Base-by-base conservation (phyloP, 53 echinoderm and acorn worm species). In the Astropecten irregularis region DNA sequence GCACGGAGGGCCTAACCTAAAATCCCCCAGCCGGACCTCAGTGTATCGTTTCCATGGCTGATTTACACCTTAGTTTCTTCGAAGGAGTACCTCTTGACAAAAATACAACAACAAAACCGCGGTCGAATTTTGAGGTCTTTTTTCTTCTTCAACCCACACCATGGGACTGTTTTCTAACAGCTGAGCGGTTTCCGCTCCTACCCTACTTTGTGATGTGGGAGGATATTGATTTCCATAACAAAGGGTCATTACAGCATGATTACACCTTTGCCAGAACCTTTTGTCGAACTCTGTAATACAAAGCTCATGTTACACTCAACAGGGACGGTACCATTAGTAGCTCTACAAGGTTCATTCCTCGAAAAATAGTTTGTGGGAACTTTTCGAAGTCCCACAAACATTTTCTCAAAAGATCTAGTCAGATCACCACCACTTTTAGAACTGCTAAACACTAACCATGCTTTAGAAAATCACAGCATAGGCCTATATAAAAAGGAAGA, bases 221-320 rank as follows among this genome's bases (percentile, higher is more conserved):
- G 37, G 46, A 23, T 51, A 57, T 54, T 56, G 74, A 54, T 74
- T 39, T 56, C 74, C 57, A 57, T 74, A 37, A 74, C 56, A 74
- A 74, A 38, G 57, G 36, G 39, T 74, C 51, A 56, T 74, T 74
- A 74, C 74, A 74, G 36, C 74, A 35, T 74, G 44, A 56, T 74
- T 74, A 74, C 74, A 74, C 56, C 74, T 55, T 74, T 74, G 54
- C 38, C 55, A 56, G 37, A 37, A 20, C 38, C 55, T 15, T 55
- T 74, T 74, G 74, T 74, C 57, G 39, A 16, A 32, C 20, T 13
- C 37, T 9, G 37, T 55, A 68, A 40, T 44, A 30, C 70, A 69
- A 56, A 40, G 36, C 57, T 11, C 56, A 18, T 56, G 35, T 35
- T 25, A 56, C 38, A 20, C 35, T 42, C 36, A 74, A 56, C 36